Evolutionary conservation across 92 coral and sea anemone genomes (phyloP).

Genomic region (Zoanthus gigantus): DNA sequence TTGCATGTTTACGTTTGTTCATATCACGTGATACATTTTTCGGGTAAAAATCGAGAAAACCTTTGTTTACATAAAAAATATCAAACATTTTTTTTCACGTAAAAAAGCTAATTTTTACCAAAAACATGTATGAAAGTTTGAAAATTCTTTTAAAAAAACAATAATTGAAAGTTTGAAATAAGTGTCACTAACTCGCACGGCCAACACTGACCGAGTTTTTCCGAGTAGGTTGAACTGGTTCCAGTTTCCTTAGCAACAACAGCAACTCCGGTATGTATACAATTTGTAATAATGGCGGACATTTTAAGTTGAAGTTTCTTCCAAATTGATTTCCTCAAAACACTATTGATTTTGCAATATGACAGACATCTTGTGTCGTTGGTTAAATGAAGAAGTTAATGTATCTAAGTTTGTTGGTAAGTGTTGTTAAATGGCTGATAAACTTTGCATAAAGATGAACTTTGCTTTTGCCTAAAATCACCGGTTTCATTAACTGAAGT

Average conservation of each 20-base stretch:
- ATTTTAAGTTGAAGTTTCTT: constrained; percentile 39
- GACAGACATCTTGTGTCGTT: constrained; percentile 98
- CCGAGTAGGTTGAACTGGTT: constrained; percentile 24
- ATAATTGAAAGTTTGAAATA: background rate
- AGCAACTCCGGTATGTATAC: constrained; percentile 43
- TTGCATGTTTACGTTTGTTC: constrained; percentile 1
- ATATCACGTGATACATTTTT: background rate
- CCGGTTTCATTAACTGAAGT: no score
- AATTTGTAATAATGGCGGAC: constrained; percentile 66
- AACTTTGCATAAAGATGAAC: background rate
- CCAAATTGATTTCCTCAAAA: background rate
- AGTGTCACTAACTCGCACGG: background rate
- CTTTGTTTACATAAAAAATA: no score
- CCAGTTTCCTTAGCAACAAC: constrained; percentile 70
- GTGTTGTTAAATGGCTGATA: constrained; percentile 27
- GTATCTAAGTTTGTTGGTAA: constrained; percentile 89
- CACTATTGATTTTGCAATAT: constrained; percentile 54
- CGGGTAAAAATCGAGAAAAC: background rate
- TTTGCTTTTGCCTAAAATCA: no score
- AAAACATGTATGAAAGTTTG: no score
- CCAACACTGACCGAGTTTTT: background rate
- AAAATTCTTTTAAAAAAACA: background rate
- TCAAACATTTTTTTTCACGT: no score
- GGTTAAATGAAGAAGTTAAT: constrained; percentile 95
- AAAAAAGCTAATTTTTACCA: no score